These are phyloP conservation scores for Trimorus sp. DNA, from an alignment of 2,888 invertebrate genomes.

Conservation along the genomic window DNA sequence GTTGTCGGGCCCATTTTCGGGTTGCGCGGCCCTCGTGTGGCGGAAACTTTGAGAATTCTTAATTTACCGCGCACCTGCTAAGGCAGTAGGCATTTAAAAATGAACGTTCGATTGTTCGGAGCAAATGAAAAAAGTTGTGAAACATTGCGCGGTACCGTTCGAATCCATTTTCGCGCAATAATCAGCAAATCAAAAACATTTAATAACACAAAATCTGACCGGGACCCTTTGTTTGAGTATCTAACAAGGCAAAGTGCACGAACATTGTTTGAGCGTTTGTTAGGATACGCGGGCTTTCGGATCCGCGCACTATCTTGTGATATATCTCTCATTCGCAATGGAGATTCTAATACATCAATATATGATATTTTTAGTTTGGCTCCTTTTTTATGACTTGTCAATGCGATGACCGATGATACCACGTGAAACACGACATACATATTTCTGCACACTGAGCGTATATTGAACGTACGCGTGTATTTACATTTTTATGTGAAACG, in stretches of 20 bases:
- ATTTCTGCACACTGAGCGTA: constrained; percentile 8
- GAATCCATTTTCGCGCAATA: constrained; percentile 6
- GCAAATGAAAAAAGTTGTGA: constrained; percentile 19
- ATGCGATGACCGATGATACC: constrained; percentile 56
- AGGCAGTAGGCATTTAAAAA: constrained; percentile 8
- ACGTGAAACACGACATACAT: constrained; percentile 28
- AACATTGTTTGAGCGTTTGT: constrained; percentile 34
- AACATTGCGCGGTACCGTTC: background rate
- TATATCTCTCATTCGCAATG: constrained; percentile 37
- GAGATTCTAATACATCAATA: constrained; percentile 55
- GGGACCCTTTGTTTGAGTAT: constrained; percentile 18
- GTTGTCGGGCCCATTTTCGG: too few species aligned
- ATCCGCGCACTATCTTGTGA: constrained; percentile 25
- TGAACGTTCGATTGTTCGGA: background rate
- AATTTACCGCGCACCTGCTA: too few species aligned
- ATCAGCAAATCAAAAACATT: constrained; percentile 34
- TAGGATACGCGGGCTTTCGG: constrained; percentile 26
- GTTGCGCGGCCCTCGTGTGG: too few species aligned
- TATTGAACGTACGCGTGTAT: constrained; percentile 23
- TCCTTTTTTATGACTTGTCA: constrained; percentile 52
- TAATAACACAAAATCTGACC: constrained; percentile 26
- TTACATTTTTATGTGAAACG: constrained; percentile 44
- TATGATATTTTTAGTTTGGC: constrained; percentile 41
- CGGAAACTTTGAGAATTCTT: too few species aligned
- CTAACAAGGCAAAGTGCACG: constrained; percentile 15